Conservation (phyloP, 2,888 invertebrate genomes). For the Microchrysa polita region DNA sequence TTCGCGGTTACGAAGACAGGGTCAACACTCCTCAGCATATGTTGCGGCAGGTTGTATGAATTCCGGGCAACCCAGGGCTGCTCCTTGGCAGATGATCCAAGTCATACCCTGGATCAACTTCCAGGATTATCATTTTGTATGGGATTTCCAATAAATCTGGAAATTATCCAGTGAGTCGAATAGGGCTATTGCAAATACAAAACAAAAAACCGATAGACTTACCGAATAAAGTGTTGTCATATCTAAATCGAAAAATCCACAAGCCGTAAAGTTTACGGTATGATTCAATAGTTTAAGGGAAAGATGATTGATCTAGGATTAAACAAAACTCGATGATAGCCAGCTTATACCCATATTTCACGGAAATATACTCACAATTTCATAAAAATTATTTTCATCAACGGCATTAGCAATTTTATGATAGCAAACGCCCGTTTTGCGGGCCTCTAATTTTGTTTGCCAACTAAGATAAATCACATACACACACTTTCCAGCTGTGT, state of each 20-base stretch:
- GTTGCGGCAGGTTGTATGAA: too few species aligned
- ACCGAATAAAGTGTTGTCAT: constrained; percentile 64
- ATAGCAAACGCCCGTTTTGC: constrained; percentile 62
- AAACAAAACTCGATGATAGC: not conserved
- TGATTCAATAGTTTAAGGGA: constrained; percentile 64
- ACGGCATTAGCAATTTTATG: constrained; percentile 63
- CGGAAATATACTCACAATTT: constrained; percentile 57
- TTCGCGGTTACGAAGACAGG: too few species aligned
- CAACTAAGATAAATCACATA: constrained; percentile 62
- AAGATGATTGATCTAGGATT: constrained; percentile 60
- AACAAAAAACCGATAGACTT: too few species aligned
- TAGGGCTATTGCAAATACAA: too few species aligned
- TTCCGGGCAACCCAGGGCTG: too few species aligned
- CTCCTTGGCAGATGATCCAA: too few species aligned
- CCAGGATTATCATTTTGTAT: too few species aligned
- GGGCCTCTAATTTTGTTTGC: constrained; percentile 63
- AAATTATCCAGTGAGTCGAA: too few species aligned
- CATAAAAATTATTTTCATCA: constrained; percentile 62
- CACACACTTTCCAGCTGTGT: constrained; percentile 62
- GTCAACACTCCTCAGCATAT: too few species aligned
- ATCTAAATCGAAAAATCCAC: constrained; percentile 63
- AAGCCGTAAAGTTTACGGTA: constrained; percentile 63
- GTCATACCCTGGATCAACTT: too few species aligned
- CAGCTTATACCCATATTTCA: not conserved
- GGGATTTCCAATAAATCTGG: too few species aligned